Percentiles rank a stretch among this genome's conserved stretches.
phyloP scores from a whole-genome alignment of 2,888 invertebrate species.

The Pharmacophagus antenor region DNA sequence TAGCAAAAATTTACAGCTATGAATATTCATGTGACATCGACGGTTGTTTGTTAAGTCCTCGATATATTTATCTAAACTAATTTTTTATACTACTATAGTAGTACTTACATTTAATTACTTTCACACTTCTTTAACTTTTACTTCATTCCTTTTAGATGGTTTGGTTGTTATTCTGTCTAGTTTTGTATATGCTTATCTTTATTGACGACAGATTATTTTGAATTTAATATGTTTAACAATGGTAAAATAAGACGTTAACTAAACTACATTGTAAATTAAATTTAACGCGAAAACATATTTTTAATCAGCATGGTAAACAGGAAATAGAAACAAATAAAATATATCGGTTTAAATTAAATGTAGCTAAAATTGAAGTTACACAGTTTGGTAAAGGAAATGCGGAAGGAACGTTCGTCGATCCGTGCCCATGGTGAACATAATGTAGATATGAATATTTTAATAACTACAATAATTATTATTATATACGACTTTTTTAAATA shows the following conservation, averaged over 20 bases:
- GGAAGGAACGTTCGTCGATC: neutral
- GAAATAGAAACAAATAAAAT: conserved; percentile 10
- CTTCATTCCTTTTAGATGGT: neutral
- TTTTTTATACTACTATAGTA: neutral
- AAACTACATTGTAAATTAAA: too few species aligned
- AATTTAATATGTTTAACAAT: too few species aligned
- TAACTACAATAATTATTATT: too few species aligned
- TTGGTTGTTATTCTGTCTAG: neutral
- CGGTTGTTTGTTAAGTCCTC: conserved; percentile 42
- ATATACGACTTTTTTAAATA: too few species aligned
- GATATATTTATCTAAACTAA: conserved; percentile 8
- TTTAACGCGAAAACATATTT: neutral
- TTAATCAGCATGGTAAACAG: neutral
- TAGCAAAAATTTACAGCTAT: conserved; percentile 35
- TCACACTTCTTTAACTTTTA: neutral
- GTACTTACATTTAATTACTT: neutral
- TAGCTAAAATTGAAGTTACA: neutral
- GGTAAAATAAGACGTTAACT: too few species aligned
- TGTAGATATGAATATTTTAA: neutral
- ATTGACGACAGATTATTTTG: too few species aligned
- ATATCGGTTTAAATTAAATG: neutral
- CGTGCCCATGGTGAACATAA: neutral
- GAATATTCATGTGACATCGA: conserved; percentile 46
- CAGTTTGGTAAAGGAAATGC: conserved; percentile 4
- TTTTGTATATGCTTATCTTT: too few species aligned